phyloP scores from a whole-genome alignment of 1,140 invertebrate genomes.

The Parasteatoda tepidariorum region DNA sequence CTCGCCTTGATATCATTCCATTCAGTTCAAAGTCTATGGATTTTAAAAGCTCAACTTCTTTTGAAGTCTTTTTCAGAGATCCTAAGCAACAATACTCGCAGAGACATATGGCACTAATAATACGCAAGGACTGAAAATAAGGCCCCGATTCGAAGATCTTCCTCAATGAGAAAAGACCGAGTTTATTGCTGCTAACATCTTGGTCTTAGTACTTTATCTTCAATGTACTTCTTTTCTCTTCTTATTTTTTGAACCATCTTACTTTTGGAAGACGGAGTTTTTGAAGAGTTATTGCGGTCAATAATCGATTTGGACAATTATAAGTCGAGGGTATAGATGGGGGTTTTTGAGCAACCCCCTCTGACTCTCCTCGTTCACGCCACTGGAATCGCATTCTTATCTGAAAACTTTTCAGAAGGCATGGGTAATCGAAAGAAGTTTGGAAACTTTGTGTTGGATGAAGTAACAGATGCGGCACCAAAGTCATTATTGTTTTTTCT shows the following conservation, averaged over 20 bases:
- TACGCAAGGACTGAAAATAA: slow-evolving; percentile 54
- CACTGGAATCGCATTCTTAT: slow-evolving; percentile 35
- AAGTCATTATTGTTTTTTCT: slow-evolving; percentile 23
- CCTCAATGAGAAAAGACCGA: slow-evolving; percentile 51
- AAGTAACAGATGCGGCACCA: slow-evolving; percentile 49
- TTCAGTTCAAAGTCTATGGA: slow-evolving; percentile 7
- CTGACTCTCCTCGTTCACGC: slow-evolving; percentile 8
- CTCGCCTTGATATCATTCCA: slow-evolving; percentile 19
- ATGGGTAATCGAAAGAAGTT: slow-evolving; percentile 52
- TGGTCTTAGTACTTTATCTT: slow-evolving; percentile 58
- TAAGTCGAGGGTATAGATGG: slow-evolving; percentile 26
- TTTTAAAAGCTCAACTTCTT: slow-evolving; percentile 52
- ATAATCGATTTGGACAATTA: slow-evolving; percentile 56
- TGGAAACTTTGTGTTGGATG: slow-evolving; percentile 29
- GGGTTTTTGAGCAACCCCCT: neutral
- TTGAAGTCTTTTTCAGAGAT: slow-evolving; percentile 6
- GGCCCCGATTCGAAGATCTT: slow-evolving; percentile 45
- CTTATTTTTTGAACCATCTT: too few relatives aligned
- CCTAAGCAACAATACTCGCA: too few relatives aligned
- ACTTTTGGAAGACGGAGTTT: slow-evolving; percentile 22
- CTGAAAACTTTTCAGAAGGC: slow-evolving; percentile 44
- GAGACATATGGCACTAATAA: slow-evolving; percentile 59
- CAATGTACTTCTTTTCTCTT: slow-evolving; percentile 23
- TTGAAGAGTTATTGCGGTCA: slow-evolving; percentile 56
- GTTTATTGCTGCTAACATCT: slow-evolving; percentile 58